Base-by-base conservation (phyloP, 1,140 invertebrate genomes). In the Saccostrea echinata region DNA sequence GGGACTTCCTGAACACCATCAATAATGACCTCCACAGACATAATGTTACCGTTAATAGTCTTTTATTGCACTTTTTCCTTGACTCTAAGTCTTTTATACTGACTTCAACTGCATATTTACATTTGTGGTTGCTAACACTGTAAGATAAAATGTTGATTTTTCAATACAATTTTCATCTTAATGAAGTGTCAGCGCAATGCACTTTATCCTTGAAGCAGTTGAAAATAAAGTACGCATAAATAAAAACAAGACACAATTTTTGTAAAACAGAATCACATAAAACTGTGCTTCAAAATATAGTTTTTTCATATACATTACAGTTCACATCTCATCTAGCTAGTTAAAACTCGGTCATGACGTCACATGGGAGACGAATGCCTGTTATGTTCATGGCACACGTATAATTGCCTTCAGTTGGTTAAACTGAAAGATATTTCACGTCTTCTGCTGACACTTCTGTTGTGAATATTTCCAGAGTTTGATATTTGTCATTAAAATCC, bases 401-500 rank as follows among this genome's bases (percentile, higher is more conserved):
- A 61, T 21, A n/a, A n/a, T 16, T 21, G n/a, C 21, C 55, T 61
- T 57, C n/a, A 21, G 55, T 21, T 61, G 18, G 18, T 21, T 4
- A 21, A 6, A 21, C 18, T 55, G 53, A 6, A 21, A n/a, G 55
- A 61, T 61, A 61, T 61, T 30, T 71, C 68, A 71, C 68, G 68
- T 71, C 24, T 30, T 30, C 27, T 30, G 30, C 9, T 33, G 24
- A 12, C 1, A 30, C 27, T 71, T 71, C 27, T 30, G 24, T 71
- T 82, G 52, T 43, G 86, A 57, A 55, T 43, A 61, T 64, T 87
- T 87, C 86, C 86, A 87, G 30, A 87, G 80, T 55, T 87, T 87
- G n/a, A 87, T 87, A 18, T 87, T 87, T 35, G 76, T 87, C 81
- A 81, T 87, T 30, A 87, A 68, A 82, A 87, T 87, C 51, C 81